Evolutionary conservation across 2,888 invertebrate species (phyloP).

Genomic region (Bombylius discolor): DNA sequence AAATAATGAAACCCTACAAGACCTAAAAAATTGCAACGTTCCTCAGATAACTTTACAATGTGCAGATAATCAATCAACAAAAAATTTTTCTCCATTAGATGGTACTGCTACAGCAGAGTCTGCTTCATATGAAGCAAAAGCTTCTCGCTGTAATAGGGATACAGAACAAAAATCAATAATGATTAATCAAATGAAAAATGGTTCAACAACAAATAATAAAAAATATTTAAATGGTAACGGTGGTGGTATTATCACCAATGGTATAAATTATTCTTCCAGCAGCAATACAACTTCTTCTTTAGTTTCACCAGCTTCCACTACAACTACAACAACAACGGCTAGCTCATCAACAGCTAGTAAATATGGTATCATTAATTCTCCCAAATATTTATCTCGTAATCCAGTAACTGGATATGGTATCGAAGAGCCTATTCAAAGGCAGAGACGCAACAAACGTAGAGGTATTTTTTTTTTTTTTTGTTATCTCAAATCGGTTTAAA

Average conservation of each 20-base stretch:
- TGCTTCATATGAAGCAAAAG: too few relatives aligned
- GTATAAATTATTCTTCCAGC: neutral
- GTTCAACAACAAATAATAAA: neutral
- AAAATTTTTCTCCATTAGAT: neutral
- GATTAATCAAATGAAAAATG: neutral
- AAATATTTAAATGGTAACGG: neutral
- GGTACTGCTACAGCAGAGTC: too few relatives aligned
- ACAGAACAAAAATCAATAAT: neutral
- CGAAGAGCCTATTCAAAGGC: conserved; percentile 19
- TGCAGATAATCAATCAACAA: too few relatives aligned
- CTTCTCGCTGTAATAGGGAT: neutral
- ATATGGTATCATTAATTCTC: neutral
- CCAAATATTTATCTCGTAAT: conserved; percentile 19
- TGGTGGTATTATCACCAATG: neutral
- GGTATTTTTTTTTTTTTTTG: conserved; percentile 12
- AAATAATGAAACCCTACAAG: too few relatives aligned
- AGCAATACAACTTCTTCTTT: conserved; percentile 1
- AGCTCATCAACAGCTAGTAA: neutral
- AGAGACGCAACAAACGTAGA: conserved; percentile 19
- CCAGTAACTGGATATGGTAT: conserved; percentile 25
- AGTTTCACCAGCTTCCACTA: neutral
- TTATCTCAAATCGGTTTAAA: too few relatives aligned
- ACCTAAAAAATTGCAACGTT: too few relatives aligned
- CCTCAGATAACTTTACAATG: too few relatives aligned
- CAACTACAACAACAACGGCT: neutral